Base-by-base conservation (phyloP, 2,888 invertebrate species). In the Cybosia mesomella region DNA sequence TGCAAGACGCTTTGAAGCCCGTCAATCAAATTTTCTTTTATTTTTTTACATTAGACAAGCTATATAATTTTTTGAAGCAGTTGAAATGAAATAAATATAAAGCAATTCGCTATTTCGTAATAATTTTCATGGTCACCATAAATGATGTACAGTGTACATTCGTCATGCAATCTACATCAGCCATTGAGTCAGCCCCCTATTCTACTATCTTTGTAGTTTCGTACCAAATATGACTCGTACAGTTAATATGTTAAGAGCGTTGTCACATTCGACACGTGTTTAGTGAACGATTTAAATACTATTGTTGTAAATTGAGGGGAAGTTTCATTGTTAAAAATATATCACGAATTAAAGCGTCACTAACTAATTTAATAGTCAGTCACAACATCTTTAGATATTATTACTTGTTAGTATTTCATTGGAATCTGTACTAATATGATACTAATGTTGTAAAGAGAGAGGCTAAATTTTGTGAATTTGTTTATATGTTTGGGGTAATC, bases 221-320 rank as follows among this genome's bases (percentile, higher is more conserved):
- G 83, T 91, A 91, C 91, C 88, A 87, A 89, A 91, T 92, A 89
- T 92, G 89, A 87, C 89, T 82, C 87, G 83, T 91, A 86, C 86
- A 89, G 86, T 91, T 89, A 84, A 88, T 86, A 89, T 86, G 86
- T 88, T 87, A 87, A 87, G 91, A 85, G 88, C 86, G 85, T 91
- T 90, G 93, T 92, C 89, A 87, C 85, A 86, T 88, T 91, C 92
- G 94, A 94, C 94, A 92, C 94, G 93, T 93, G 94, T 92, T 94
- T 92, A 92, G 91, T 87, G 89, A 90, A 87, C 89, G 89, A 91
- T 90, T 92, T 91, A 90, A 91, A 86, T 88, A 84, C 90, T 82
- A 87, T 93, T 93, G 93, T 94, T 84, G 82, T 76, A 73, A 84
- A 87, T 86, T 85, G 86, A 87, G 90, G 93, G 92, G 90, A 87